Percentiles rank a stretch among this genome's conserved stretches.
Evolutionary conservation across 2,113 vertebrate species (phyloP).

Genomic region (Brachyhypopomus gauderio): DNA sequence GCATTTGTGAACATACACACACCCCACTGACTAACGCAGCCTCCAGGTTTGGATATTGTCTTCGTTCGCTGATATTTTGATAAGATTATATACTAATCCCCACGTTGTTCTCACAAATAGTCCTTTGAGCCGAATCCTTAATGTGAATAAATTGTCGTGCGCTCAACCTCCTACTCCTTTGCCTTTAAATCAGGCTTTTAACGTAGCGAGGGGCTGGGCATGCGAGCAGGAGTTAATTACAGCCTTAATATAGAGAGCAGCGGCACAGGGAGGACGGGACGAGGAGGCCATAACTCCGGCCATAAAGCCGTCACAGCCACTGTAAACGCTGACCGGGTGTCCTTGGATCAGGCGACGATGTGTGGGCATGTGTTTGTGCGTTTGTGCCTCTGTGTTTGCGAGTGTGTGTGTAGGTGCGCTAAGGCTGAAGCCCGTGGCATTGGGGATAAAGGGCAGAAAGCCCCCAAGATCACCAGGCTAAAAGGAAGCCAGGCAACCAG

Average conservation of each 20-base stretch:
- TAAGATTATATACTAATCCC: slow-evolving; percentile 49
- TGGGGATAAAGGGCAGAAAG: slow-evolving; percentile 43
- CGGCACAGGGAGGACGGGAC: slow-evolving; percentile 27
- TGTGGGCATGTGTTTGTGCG: slow-evolving; percentile 5
- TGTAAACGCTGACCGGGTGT: slow-evolving; percentile 73
- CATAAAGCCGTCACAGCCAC: slow-evolving; percentile 69
- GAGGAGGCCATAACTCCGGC: slow-evolving; percentile 58
- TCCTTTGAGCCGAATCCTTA: slow-evolving; percentile 32
- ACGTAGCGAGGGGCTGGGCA: not conserved
- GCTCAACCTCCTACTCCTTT: slow-evolving; percentile 31
- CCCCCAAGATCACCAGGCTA: slow-evolving; percentile 32
- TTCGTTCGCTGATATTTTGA: slow-evolving; percentile 35
- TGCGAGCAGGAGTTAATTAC: slow-evolving; percentile 44
- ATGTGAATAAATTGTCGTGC: slow-evolving; percentile 24
- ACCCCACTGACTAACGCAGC: slow-evolving; percentile 35
- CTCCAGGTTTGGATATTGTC: slow-evolving; percentile 29
- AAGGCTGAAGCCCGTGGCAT: slow-evolving; percentile 2
- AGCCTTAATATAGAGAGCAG: slow-evolving; percentile 47
- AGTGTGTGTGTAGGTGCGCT: slow-evolving; percentile 12
- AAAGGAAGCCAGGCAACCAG: slow-evolving; percentile 34
- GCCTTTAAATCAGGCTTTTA: slow-evolving; percentile 41
- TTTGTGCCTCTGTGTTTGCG: slow-evolving; percentile 16
- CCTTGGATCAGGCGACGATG: slow-evolving; percentile 65
- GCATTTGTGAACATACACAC: slow-evolving; percentile 45
- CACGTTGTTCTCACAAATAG: slow-evolving; percentile 28